Percentiles rank a stretch among this genome's conserved stretches.
These are phyloP conservation scores for Neodiprion lecontei DNA, from an alignment of 1,140 invertebrate genomes.

Conservation along the genomic window DNA sequence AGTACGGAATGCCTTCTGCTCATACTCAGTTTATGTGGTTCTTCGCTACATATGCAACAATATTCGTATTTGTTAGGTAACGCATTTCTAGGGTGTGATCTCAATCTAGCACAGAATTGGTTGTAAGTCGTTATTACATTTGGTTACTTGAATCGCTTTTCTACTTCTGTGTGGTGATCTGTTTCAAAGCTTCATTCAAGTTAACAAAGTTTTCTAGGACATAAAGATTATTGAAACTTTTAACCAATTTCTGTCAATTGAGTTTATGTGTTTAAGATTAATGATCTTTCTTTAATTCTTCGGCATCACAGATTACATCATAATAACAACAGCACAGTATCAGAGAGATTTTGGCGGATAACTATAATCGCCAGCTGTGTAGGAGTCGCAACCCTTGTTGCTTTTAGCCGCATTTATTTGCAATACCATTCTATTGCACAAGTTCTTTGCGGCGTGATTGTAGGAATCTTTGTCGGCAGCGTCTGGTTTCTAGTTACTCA, in stretches of 20 bases:
- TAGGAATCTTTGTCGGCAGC: slow-evolving; percentile 74
- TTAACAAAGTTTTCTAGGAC: not conserved
- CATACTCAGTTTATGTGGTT: slow-evolving; percentile 95
- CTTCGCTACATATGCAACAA: slow-evolving; percentile 84
- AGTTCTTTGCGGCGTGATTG: slow-evolving; percentile 78
- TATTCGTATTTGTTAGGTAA: slow-evolving; percentile 89
- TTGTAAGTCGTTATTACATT: not conserved
- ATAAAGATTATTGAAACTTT: not conserved
- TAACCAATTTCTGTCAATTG: slow-evolving; percentile 5
- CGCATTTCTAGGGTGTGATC: not conserved
- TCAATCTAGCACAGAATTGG: not conserved
- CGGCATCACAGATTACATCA: slow-evolving; percentile 75
- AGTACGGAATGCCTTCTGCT: slow-evolving; percentile 95
- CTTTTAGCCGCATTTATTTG: slow-evolving; percentile 80
- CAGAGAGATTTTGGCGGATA: slow-evolving; percentile 78
- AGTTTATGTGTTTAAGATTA: slow-evolving; percentile 17
- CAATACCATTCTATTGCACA: slow-evolving; percentile 86
- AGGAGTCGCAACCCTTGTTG: slow-evolving; percentile 68
- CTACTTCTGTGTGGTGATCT: not conserved
- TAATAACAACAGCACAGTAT: slow-evolving; percentile 76
- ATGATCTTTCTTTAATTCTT: slow-evolving; percentile 31
- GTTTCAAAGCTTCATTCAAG: no score
- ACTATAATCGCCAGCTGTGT: slow-evolving; percentile 71
- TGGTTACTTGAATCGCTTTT: slow-evolving; percentile 17
- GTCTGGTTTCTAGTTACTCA: slow-evolving; percentile 84